Conservation (phyloP, 2,888 invertebrate species). For the Acleris literana region DNA sequence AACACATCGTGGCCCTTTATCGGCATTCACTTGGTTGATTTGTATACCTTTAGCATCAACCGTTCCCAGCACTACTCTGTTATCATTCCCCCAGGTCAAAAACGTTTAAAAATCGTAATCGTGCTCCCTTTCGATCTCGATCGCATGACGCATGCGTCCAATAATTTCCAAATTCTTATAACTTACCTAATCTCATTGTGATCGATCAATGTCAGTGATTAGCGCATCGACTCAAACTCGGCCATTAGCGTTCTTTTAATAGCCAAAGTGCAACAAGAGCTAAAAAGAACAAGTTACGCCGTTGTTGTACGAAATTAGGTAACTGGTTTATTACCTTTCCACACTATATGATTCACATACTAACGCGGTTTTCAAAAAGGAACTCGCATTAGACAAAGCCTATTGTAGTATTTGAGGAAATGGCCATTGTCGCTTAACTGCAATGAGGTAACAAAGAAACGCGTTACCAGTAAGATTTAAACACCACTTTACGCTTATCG, state of each 20-base stretch:
- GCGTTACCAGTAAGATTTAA: conserved; percentile 64
- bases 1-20: not conserved
- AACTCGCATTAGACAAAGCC: conserved; percentile 64
- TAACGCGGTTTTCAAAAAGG: conserved; percentile 45
- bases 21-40: too few species aligned
- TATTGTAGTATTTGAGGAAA: conserved; percentile 66
- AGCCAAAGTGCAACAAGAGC: not conserved
- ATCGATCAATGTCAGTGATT: conserved; percentile 20
- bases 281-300: not conserved
- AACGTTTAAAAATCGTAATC: too few species aligned
- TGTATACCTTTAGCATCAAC: too few species aligned
- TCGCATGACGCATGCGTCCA: conserved; percentile 12
- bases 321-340: conserved; percentile 37
- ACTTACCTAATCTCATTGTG: conserved; percentile 11
- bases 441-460: conserved; percentile 64
- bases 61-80: too few species aligned
- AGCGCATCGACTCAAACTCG: conserved; percentile 5
- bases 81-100: too few species aligned
- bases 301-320: not conserved
- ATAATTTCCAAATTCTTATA: conserved; percentile 15
- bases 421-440: conserved; percentile 62
- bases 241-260: conserved; percentile 2
- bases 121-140: too few species aligned
- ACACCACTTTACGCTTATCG: conserved; percentile 64
- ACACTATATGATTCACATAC: conserved; percentile 53